Evolutionary conservation across 2,888 invertebrate species (phyloP), one percentile per base, ranked within the genome.

Genomic region (Branchipolynoe longqiensis): DNA sequence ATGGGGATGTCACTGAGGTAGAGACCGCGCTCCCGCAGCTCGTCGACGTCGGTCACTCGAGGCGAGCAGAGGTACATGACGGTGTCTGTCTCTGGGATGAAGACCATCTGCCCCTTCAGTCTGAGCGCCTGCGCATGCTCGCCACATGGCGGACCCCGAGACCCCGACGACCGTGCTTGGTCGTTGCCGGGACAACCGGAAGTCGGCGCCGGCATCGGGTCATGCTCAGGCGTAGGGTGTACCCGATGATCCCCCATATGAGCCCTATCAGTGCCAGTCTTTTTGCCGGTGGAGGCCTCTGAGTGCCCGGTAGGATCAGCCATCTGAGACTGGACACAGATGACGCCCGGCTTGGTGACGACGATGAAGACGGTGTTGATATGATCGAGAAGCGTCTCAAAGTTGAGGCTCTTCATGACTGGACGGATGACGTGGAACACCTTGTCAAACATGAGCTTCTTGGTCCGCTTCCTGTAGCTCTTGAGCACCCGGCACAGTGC

Each of bases 291-390:
- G 18, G 38, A 33, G 14, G 36, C 38, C 69, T 33, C 69, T 48
- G 48, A 18, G n/a, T n/a, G 18, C 48, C 48, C 48, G 22, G 69
- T 38, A 38, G 36, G 18, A 33, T 12, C 31, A 33, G 1, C 18
- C 18, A 48, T 78, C 28, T 6, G 2, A 2, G 18, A 0, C 33
- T 56, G 28, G n/a, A n/a, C n/a, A n/a, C n/a, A n/a, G 2, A 86
- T 54, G 36, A 86, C 85, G 1, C 83, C 86, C 4, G 85, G 85
- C 78, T 58, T 64, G 38, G 86, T 87, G 36, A 56, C 58, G 25
- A 82, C 82, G 38, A 83, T 98, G 93, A 98, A 98, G 81, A 98
- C 97, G 6, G 98, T 98, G 94, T 98, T 98, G 93, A 98, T 98
- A 94, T 98, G 98, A 0, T 98, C 96, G 88, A 98, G 94, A 88